These are phyloP conservation scores for Falcunculus frontatus DNA, from an alignment of 2,113 vertebrate species.

Conservation along the genomic window DNA sequence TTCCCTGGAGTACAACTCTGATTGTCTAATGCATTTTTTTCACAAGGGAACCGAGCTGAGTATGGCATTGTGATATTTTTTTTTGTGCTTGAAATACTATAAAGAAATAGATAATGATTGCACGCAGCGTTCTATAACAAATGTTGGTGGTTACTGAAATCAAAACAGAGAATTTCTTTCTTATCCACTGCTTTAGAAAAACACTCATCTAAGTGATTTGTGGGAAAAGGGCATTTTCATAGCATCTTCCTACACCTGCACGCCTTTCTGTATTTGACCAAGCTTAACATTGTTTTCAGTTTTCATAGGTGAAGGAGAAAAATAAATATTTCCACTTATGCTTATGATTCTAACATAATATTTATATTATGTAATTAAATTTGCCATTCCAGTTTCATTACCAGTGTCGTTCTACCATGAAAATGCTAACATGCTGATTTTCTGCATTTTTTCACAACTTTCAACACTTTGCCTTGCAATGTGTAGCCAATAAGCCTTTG, in stretches of 20 bases:
- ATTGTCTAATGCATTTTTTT: conserved; percentile 51
- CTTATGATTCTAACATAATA: not conserved
- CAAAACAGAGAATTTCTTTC: conserved; percentile 31
- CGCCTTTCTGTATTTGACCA: conserved; percentile 27
- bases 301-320: not conserved
- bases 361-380: conserved; percentile 17
- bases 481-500: not conserved
- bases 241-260: not conserved
- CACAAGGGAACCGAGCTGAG: conserved; percentile 40
- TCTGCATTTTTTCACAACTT: not conserved
- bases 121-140: conserved; percentile 9
- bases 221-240: conserved; percentile 11
- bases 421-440: not conserved
- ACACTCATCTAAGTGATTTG: not conserved
- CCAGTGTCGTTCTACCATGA: not conserved
- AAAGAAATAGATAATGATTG: conserved; percentile 44
- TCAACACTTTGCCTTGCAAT: not conserved
- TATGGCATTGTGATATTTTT: conserved; percentile 49
- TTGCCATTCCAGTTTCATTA: conserved; percentile 3
- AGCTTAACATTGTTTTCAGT: conserved; percentile 16
- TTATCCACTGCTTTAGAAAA: conserved; percentile 32
- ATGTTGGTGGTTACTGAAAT: conserved; percentile 1
- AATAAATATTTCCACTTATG: not conserved
- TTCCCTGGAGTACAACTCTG: conserved; percentile 47
- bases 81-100: conserved; percentile 51